A percentile compares a stretch with the other conserved stretches of the same genome.
Conservation (phyloP, 1,140 invertebrate genomes). For the Drosophila repletoides region DNA sequence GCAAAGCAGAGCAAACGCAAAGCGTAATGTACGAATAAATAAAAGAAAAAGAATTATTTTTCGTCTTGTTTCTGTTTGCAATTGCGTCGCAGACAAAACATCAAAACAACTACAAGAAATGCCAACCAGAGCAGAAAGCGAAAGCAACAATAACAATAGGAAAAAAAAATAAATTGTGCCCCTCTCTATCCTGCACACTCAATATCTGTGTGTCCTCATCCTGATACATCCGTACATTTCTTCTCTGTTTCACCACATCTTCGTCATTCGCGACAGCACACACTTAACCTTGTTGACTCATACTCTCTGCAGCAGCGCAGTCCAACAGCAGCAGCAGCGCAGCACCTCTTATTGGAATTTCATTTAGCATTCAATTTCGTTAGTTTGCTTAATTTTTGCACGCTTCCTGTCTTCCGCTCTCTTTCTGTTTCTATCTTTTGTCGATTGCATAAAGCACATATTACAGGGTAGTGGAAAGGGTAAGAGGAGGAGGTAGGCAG, state of each 20-base stretch:
- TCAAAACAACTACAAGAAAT: slow-evolving; percentile 49
- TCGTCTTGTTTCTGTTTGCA: slow-evolving; percentile 48
- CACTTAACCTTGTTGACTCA: slow-evolving; percentile 67
- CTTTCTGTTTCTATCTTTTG: too few species aligned
- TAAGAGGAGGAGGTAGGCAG: too few species aligned
- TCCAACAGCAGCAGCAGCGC: slow-evolving; percentile 2
- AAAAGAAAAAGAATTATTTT: slow-evolving; percentile 52
- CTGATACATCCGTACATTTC: slow-evolving; percentile 33
- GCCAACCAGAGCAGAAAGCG: slow-evolving; percentile 41
- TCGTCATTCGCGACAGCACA: slow-evolving; percentile 21
- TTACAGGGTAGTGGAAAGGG: too few species aligned
- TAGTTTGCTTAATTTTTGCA: slow-evolving; percentile 27
- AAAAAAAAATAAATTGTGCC: slow-evolving; percentile 30
- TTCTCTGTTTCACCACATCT: slow-evolving; percentile 14
- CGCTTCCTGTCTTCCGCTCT: background rate
- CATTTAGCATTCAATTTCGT: slow-evolving; percentile 41
- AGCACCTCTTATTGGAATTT: slow-evolving; percentile 57
- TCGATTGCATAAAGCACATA: slow-evolving; percentile 21
- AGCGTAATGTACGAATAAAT: slow-evolving; percentile 53
- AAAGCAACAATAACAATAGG: slow-evolving; percentile 13
- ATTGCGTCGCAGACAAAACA: slow-evolving; percentile 72
- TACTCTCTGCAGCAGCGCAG: slow-evolving; percentile 24
- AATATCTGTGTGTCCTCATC: slow-evolving; percentile 51
- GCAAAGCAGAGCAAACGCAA: slow-evolving; percentile 42
- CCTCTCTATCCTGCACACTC: slow-evolving; percentile 10